phyloP scores from a whole-genome alignment of 2,113 vertebrate species.

The Toxotes chatareus region DNA sequence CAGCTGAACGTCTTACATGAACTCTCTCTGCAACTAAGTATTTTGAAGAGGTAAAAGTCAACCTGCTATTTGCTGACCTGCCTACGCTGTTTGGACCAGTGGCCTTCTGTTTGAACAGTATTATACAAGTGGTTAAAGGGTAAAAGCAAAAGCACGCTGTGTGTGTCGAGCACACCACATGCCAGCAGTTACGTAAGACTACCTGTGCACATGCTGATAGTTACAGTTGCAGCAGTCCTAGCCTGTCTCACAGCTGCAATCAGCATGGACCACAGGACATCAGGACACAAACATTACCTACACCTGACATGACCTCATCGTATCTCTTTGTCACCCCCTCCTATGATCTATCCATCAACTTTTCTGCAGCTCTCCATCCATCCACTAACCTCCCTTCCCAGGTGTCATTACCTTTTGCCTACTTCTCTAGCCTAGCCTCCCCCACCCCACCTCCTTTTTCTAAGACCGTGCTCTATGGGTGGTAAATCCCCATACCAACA shows the following conservation, averaged over 20 bases:
- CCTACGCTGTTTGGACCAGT: conserved; percentile 55
- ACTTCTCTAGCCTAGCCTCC: background rate
- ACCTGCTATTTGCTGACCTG: conserved; percentile 53
- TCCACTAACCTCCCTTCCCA: background rate
- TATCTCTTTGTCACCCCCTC: background rate
- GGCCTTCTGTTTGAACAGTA: conserved; percentile 60
- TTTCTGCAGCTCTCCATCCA: background rate
- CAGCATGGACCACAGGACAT: conserved; percentile 28
- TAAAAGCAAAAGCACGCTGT: conserved; percentile 59
- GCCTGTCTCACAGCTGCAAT: conserved; percentile 34
- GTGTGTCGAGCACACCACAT: conserved; percentile 50
- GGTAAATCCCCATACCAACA: conserved; percentile 67
- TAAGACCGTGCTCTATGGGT: conserved; percentile 25
- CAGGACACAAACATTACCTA: conserved; percentile 3
- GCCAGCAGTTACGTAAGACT: conserved; percentile 70
- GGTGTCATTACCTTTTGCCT: conserved; percentile 32
- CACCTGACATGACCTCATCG: conserved; percentile 7
- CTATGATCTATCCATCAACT: background rate
- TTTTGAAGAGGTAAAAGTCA: conserved; percentile 51
- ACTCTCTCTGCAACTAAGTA: background rate
- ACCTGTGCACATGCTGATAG: conserved; percentile 61
- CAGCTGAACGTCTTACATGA: background rate
- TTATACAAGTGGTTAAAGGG: conserved; percentile 74
- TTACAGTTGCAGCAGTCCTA: conserved; percentile 15
- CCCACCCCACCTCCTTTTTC: background rate